A percentile compares a stretch with the other conserved stretches of the same genome.
Evolutionary conservation across 1,140 invertebrate genomes (phyloP).

Genomic region (Laodelphax striatellus): DNA sequence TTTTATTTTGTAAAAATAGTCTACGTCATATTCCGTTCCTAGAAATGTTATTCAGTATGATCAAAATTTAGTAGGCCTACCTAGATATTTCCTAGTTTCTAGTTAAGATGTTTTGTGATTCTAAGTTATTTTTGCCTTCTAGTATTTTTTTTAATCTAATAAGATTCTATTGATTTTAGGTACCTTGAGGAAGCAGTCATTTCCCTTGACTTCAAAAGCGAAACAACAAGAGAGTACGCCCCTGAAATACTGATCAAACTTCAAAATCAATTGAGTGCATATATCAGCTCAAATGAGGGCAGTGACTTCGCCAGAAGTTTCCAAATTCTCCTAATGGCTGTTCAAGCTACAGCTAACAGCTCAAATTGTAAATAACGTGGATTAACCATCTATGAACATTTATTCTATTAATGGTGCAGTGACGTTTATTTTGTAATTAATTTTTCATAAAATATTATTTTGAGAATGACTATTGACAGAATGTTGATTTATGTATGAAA

Average conservation of each 20-base stretch:
- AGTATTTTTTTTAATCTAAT: too few relatives aligned
- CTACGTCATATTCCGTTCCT: too few relatives aligned
- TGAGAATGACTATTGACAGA: too few relatives aligned
- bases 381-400: neutral
- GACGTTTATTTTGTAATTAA: neutral
- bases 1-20: too few relatives aligned
- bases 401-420: neutral
- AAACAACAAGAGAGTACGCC: constrained; percentile 71
- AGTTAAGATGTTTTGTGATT: too few relatives aligned
- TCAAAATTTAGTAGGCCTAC: too few relatives aligned
- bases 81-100: too few relatives aligned
- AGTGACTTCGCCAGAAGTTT: constrained; percentile 55
- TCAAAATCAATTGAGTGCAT: constrained; percentile 57
- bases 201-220: constrained; percentile 62
- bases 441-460: neutral
- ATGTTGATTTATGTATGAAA: too few relatives aligned
- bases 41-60: too few relatives aligned
- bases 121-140: too few relatives aligned
- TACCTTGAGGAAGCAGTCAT: constrained; percentile 81
- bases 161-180: constrained; percentile 36
- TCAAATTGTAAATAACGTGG: neutral
- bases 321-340: constrained; percentile 69
- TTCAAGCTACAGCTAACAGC: constrained; percentile 38
- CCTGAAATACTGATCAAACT: constrained; percentile 63
- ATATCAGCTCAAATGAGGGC: constrained; percentile 53